Evolutionary conservation across 2,888 invertebrate genomes (phyloP).

Genomic region (Corbicula japonica): DNA sequence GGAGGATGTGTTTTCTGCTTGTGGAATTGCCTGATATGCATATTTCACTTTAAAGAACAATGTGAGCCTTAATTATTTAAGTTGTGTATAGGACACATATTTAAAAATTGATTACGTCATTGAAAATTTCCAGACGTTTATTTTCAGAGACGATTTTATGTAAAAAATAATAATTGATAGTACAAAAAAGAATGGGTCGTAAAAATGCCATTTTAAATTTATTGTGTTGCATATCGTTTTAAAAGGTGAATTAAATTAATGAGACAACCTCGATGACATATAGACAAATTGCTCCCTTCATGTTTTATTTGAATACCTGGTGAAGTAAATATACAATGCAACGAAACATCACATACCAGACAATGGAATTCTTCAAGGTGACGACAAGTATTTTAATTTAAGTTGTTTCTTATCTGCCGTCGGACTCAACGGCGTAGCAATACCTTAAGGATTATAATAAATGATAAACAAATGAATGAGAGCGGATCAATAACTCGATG

Average conservation of each 20-base stretch:
- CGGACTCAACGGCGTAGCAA: not conserved
- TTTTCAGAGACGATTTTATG: too few species aligned
- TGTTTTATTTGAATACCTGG: conserved; percentile 7
- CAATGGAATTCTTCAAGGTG: not conserved
- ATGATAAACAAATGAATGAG: too few species aligned
- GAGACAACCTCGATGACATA: conserved; percentile 12
- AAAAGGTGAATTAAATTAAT: not conserved
- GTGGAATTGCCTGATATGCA: too few species aligned
- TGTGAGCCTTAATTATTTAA: too few species aligned
- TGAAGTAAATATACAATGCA: not conserved
- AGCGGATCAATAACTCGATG: too few species aligned
- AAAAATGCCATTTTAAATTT: conserved; percentile 33
- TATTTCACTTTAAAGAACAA: too few species aligned
- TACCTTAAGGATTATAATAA: too few species aligned
- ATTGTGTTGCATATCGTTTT: conserved; percentile 21
- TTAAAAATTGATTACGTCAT: too few species aligned
- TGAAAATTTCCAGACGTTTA: too few species aligned
- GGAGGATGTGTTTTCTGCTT: too few species aligned
- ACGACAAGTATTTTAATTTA: conserved; percentile 4
- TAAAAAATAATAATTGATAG: too few species aligned
- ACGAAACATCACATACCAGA: not conserved
- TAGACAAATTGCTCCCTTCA: conserved; percentile 26
- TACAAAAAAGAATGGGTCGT: conserved; percentile 11
- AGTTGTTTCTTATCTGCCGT: not conserved
- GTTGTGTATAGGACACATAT: too few species aligned